Percentiles rank a stretch among this genome's conserved stretches.
phyloP scores from a whole-genome alignment of 2,797 vertebrate species.

The Anguilla marmorata region DNA sequence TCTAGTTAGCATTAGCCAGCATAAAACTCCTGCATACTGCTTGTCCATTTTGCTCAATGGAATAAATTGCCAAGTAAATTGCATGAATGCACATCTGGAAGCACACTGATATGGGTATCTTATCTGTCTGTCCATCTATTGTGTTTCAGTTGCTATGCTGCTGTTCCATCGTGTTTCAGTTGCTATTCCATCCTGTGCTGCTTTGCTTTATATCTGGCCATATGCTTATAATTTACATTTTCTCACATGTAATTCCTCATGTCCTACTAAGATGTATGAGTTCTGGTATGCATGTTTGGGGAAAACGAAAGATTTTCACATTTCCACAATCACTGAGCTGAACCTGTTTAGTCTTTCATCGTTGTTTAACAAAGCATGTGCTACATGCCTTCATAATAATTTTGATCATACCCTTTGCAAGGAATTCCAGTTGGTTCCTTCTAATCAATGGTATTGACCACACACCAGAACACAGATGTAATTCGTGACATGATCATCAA shows the following conservation, averaged over 20 bases:
- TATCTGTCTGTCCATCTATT: background rate
- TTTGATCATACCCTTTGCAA: background rate
- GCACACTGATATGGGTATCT: background rate
- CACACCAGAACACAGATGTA: background rate
- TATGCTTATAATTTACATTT: background rate
- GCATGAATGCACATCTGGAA: background rate
- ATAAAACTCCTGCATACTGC: background rate
- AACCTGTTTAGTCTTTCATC: background rate
- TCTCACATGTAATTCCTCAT: background rate
- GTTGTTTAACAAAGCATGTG: background rate
- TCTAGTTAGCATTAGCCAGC: background rate
- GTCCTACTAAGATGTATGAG: background rate
- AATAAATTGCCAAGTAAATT: background rate
- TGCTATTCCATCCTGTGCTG: background rate
- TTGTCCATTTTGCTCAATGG: background rate
- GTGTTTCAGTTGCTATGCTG: background rate
- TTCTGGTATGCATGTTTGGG: background rate
- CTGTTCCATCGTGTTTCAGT: background rate
- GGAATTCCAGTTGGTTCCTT: background rate
- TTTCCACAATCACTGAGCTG: background rate
- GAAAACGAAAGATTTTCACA: background rate
- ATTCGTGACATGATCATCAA: background rate
- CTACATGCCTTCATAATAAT: background rate
- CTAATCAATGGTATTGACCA: background rate
- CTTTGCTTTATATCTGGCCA: background rate